phyloP scores from a whole-genome alignment of 2,797 vertebrate species.

The Xiphorhynchus erythropygius region DNA sequence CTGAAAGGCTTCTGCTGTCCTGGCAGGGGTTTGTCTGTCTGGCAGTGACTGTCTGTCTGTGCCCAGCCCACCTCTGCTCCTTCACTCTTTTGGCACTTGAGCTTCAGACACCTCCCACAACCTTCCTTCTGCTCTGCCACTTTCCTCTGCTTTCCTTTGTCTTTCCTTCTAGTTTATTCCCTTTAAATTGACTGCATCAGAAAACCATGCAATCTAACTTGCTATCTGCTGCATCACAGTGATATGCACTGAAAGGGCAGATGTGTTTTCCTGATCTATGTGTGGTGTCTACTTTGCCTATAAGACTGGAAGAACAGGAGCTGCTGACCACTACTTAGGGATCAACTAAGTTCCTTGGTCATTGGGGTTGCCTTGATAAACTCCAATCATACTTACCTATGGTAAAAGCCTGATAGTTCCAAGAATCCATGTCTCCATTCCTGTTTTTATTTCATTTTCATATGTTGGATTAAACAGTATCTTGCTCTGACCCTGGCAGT shows the following conservation, averaged over 20 bases:
- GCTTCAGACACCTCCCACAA: not conserved
- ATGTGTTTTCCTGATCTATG: not conserved
- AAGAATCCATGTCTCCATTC: not conserved
- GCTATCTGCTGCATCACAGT: not conserved
- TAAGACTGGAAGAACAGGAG: not conserved
- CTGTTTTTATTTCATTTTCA: not conserved
- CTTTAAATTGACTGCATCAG: accelerated
- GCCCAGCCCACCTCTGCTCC: not conserved
- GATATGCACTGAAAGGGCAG: not conserved
- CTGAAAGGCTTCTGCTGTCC: not conserved
- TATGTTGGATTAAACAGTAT: not conserved
- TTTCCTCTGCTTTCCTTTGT: not conserved
- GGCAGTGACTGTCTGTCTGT: not conserved
- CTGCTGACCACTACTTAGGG: not conserved
- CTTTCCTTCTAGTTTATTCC: not conserved
- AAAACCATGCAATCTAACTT: not conserved
- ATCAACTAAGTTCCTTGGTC: not conserved
- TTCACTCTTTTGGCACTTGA: not conserved
- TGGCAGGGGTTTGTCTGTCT: not conserved
- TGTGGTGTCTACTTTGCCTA: not conserved
- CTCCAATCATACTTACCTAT: not conserved
- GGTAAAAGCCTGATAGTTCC: not conserved
- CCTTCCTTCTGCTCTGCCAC: not conserved
- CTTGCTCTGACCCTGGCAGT: not conserved
- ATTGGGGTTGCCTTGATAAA: not conserved